Percentiles rank a stretch among this genome's conserved stretches.
phyloP scores from a whole-genome alignment of 2,888 invertebrate species.

The Ditula angustiorana region DNA sequence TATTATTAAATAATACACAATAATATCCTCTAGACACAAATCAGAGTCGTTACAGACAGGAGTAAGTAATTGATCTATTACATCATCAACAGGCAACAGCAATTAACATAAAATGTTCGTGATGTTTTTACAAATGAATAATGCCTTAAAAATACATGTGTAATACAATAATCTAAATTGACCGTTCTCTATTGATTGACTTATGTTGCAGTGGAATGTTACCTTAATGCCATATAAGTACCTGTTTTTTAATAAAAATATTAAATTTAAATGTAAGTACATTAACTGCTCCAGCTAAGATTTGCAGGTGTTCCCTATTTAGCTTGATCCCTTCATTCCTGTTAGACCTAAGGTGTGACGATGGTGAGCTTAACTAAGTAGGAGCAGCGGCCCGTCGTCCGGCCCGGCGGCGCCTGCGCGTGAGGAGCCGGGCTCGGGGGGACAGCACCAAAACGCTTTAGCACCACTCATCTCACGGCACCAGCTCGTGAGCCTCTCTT shows the following conservation, averaged over 20 bases:
- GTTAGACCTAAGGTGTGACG: conserved; percentile 10
- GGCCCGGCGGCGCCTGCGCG: background rate
- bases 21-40: conserved; percentile 30
- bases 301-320: conserved; percentile 27
- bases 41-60: conserved; percentile 5
- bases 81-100: conserved; percentile 28
- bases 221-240: conserved; percentile 18
- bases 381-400: background rate
- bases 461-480: conserved; percentile 32
- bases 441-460: conserved; percentile 31
- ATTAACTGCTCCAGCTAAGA: conserved; percentile 26
- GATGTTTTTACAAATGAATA: conserved; percentile 37
- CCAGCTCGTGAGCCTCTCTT: background rate
- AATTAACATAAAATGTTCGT: conserved; percentile 17
- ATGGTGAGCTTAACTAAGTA: background rate
- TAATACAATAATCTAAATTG: conserved; percentile 13
- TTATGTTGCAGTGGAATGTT: conserved; percentile 4
- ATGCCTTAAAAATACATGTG: conserved; percentile 13
- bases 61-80: conserved; percentile 19
- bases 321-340: conserved; percentile 32
- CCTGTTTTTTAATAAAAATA: conserved; percentile 14
- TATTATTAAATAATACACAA: conserved; percentile 28
- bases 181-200: conserved; percentile 9
- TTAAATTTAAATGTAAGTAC: conserved; percentile 9
- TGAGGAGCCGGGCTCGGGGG: background rate